Evolutionary conservation across 2,888 invertebrate genomes (phyloP), one percentile per base, ranked within the genome.

Genomic region (Acholoe squamosa): DNA sequence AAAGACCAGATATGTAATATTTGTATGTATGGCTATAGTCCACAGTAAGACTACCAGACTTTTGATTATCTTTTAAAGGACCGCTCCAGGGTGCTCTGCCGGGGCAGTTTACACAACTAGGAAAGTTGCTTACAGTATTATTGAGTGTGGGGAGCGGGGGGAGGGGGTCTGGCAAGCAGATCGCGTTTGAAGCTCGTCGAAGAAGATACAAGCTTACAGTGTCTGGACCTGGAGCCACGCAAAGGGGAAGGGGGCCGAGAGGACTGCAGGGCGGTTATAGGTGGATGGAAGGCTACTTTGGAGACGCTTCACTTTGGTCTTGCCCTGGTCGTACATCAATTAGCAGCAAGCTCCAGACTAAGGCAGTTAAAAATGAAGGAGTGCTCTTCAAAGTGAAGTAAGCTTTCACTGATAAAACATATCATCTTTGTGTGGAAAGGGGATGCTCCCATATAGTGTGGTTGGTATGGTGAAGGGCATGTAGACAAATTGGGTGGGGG

Each of bases 111-210:
- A n/a, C n/a, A n/a, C n/a, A n/a, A n/a, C n/a, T n/a, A n/a, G n/a
- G 54, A 54, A 54, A 19, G 19, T 54, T 19, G 12, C 54, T 19
- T 54, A 19, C 19, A 54, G 54, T 14, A 54, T 54, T 10, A 54
- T 19, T 54, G 67, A 67, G 67, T 22, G 67, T 7, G 12, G n/a
- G 67, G 67, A 25, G 67, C 7, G n/a, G 22, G 67, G 67, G 14
- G 67, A 67, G n/a, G 67, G 67, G n/a, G 14, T n/a, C 67, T 67
- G 16, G 67, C 14, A 25, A 67, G 67, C 67, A 67, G 67, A 16
- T 67, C 67, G 67, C n/a, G 16, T 67, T 25, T 67, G n/a, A 67
- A 67, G 67, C 67, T 67, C 67, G 67, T 67, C 67, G 67, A 67
- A 22, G n/a, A n/a, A 67, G 14, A 67, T 25, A 67, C 67, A 25